Evolutionary conservation across 2,888 invertebrate genomes (phyloP), one percentile per base, ranked within the genome.

Genomic region (Phoenoteleia sp.): DNA sequence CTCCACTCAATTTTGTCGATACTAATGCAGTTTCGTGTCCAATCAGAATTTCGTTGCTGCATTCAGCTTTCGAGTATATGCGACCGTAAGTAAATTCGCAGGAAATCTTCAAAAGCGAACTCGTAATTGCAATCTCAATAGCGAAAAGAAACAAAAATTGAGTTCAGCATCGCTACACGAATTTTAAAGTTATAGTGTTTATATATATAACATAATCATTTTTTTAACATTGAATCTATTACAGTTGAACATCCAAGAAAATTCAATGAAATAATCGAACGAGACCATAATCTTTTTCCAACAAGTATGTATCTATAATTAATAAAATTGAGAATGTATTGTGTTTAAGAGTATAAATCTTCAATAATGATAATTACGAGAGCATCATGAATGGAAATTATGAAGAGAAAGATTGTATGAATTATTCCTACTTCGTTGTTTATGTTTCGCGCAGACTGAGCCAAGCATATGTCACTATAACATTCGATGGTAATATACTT

Each of bases 381-480:
- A 21, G 29, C 56, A 11, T 2, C 21, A 13, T 33, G 33, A 52
- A 52, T 69, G 47, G 39, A 62, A 62, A 62, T 62, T 25, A 49
- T 52, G 72, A 75, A 62, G 42, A 25, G 64, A 54, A 54, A 64
- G 42, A 54, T 56, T 27, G 25, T 54, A 64, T 56, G 98, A 98
- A 85, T 98, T 98, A 93, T 97, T 96, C 0, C 98, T 98, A 74
- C 99, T 97, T 93, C 99, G 99, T 91, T 98, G 98, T 1, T 98
- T 97, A 25, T 98, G 95, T 94, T 99, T 99, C 95, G 98, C 97
- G 93, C 99, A 99, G 94, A 99, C 99, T 3, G 98, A 98, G 7
- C 99, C 99, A 19, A 99, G 98, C 94, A 97, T 97, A 88, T 97
- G 92, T 98, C 98, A 92, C 97, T 98, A 91, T 97, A 97, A 93